Evolutionary conservation across 2,888 invertebrate genomes (phyloP).

Genomic region (Lycophotia porphyrea): DNA sequence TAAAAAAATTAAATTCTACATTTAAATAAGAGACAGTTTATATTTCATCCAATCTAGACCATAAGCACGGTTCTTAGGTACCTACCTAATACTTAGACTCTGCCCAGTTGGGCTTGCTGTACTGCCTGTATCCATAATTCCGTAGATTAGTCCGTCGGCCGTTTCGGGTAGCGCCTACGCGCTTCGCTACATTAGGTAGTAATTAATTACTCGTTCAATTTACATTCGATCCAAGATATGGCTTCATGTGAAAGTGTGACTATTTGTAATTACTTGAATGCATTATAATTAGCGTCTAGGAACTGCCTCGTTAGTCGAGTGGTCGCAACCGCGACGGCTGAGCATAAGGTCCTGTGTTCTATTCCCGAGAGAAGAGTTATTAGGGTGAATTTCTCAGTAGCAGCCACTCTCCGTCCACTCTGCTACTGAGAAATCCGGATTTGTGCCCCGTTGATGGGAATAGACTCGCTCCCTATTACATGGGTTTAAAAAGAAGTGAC

Average conservation of each 20-base stretch:
- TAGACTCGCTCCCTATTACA: not conserved
- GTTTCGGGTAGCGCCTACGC: slow-evolving; percentile 3
- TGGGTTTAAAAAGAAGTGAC: not conserved
- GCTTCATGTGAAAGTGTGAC: not conserved
- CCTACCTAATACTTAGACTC: not conserved
- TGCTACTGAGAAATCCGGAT: too few relatives aligned
- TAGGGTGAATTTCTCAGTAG: not conserved
- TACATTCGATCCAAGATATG: slow-evolving; percentile 1
- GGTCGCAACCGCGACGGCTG: not conserved
- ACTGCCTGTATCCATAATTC: not conserved
- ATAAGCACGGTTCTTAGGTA: not conserved
- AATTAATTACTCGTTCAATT: slow-evolving; percentile 15
- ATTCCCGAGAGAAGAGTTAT: not conserved
- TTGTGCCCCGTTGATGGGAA: not conserved
- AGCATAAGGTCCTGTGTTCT: too few relatives aligned
- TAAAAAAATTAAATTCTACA: too few relatives aligned
- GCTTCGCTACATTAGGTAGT: not conserved
- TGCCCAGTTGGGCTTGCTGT: not conserved
- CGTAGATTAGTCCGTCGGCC: slow-evolving; percentile 1
- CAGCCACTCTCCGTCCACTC: too few relatives aligned
- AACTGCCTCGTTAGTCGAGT: not conserved
- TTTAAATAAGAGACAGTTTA: too few relatives aligned
- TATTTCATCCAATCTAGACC: too few relatives aligned
- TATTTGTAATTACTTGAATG: not conserved
- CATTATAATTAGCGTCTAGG: not conserved